phyloP scores from a whole-genome alignment of 2,113 vertebrate genomes.

The Charadrius vociferus region DNA sequence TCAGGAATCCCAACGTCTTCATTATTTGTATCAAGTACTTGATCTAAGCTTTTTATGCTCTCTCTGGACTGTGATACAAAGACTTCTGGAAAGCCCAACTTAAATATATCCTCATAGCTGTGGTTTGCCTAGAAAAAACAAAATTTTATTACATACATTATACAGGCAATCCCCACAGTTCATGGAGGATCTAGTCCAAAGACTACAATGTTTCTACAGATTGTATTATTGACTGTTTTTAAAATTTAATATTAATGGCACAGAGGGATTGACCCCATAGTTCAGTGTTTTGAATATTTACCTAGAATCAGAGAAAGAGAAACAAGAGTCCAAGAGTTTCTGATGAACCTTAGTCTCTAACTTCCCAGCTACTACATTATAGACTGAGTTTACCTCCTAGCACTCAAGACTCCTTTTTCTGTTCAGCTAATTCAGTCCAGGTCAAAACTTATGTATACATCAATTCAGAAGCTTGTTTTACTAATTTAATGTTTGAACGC shows the following conservation, averaged over 20 bases:
- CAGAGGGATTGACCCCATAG: neutral
- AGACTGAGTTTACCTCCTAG: neutral
- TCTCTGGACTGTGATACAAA: constrained; percentile 33
- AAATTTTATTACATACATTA: neutral
- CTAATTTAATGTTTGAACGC: neutral
- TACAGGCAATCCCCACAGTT: neutral
- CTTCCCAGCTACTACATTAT: neutral
- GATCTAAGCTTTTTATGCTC: constrained; percentile 44
- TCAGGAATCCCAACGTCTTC: constrained; percentile 32
- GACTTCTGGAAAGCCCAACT: constrained; percentile 67
- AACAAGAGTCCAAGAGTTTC: neutral
- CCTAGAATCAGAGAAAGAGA: neutral
- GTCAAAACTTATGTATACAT: neutral
- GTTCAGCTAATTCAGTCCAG: neutral
- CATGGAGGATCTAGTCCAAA: neutral
- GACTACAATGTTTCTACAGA: neutral
- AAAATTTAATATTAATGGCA: neutral
- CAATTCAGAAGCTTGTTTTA: neutral
- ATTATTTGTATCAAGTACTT: constrained; percentile 20
- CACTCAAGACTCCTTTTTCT: neutral
- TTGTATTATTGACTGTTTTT: neutral
- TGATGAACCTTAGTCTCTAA: neutral
- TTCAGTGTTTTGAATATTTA: neutral
- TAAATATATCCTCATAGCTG: constrained; percentile 63
- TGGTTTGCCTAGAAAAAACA: constrained; percentile 45